A percentile compares a stretch with the other conserved stretches of the same genome.
Conservation (phyloP, 2,113 vertebrate genomes). For the Calypte anna region DNA sequence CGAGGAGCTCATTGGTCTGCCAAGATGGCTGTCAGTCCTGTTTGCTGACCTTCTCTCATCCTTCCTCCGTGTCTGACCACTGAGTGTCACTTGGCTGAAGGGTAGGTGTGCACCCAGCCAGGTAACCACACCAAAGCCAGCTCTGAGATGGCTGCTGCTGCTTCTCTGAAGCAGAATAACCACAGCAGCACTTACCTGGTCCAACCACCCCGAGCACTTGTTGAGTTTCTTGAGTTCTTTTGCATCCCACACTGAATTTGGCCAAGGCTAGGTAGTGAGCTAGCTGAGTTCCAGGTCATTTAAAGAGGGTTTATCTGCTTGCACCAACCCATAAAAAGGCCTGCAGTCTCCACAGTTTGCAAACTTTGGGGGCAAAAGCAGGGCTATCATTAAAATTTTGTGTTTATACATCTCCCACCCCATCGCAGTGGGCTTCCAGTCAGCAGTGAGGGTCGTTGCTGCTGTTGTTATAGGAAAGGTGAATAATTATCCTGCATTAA, state of each 20-base stretch:
- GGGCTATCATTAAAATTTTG: neutral
- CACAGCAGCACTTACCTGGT: neutral
- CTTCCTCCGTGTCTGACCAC: neutral
- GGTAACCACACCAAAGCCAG: neutral
- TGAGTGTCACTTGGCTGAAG: neutral
- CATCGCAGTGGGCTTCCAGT: neutral
- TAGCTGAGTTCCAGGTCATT: neutral
- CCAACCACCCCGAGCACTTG: neutral
- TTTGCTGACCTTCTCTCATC: neutral
- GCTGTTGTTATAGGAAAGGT: neutral
- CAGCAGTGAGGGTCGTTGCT: neutral
- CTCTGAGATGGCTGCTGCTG: neutral
- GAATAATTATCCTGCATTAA: fast-evolving
- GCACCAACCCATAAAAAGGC: neutral
- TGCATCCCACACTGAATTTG: neutral
- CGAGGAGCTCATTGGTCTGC: fast-evolving
- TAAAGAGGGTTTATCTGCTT: fast-evolving
- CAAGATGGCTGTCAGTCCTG: fast-evolving
- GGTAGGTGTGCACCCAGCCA: fast-evolving
- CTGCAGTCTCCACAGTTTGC: neutral
- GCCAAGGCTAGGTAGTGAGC: neutral
- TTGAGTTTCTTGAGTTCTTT: neutral
- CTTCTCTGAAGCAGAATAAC: neutral
- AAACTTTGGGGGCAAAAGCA: neutral
- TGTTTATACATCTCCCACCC: neutral